Evolutionary conservation across 1,140 invertebrate genomes (phyloP).

Genomic region (Caerostris extrusa): DNA sequence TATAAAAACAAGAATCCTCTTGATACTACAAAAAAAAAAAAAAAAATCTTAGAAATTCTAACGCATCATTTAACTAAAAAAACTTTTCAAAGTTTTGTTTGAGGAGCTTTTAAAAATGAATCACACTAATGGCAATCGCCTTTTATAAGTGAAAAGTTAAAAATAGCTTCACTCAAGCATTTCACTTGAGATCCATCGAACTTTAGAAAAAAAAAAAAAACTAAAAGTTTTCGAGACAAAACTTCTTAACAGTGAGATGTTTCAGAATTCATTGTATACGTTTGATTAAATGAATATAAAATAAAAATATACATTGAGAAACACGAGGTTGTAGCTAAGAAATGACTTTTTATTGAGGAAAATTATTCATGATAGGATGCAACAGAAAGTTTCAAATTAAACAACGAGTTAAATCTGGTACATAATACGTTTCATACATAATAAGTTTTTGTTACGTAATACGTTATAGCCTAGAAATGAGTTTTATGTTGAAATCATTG

Average conservation of each 20-base stretch:
- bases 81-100: conserved; percentile 46
- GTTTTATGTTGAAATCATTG: no score
- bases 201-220: not conserved
- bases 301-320: not conserved
- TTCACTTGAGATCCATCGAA: not conserved
- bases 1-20: conserved; percentile 25
- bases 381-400: no score
- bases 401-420: no score
- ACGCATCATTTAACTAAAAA: conserved; percentile 53
- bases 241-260: not conserved
- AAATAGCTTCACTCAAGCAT: conserved; percentile 5
- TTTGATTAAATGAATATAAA: not conserved
- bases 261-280: not conserved
- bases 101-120: conserved; percentile 47
- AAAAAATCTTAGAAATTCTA: conserved; percentile 11
- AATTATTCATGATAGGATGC: no score
- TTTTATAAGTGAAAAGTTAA: conserved; percentile 25
- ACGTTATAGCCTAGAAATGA: no score
- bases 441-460: no score
- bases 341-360: no score
- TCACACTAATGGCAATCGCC: not conserved
- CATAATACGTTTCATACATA: no score
- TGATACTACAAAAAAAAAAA: not conserved
- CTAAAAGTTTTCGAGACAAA: conserved; percentile 28
- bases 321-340: no score